Base-by-base conservation (phyloP, 2,797 vertebrate species). In the Acipenser ruthenus region DNA sequence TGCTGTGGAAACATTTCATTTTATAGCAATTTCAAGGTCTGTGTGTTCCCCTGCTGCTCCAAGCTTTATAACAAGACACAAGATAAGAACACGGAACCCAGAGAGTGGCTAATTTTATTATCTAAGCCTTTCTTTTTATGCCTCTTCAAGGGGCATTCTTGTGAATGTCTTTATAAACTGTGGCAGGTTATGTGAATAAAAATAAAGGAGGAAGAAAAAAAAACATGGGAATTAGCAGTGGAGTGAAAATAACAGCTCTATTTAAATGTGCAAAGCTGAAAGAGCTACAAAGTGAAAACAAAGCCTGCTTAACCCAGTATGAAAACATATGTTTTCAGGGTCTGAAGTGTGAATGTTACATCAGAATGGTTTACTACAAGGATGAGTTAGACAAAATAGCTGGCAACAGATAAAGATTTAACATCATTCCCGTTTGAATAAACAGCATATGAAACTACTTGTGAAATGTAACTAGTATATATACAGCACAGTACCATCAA, bases 141-240 rank as follows among this genome's bases (percentile, higher is more conserved):
- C 50, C 50, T 71, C 11, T 23, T 72, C 52, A 12, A 65, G 69
- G 56, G 64, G 66, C 66, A 71, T 49, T 69, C 49, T 50, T 62
- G 65, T 75, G 71, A 67, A 75, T 62, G 65, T 73, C 74, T 82
- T 80, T 73, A 79, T 75, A 79, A 77, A 15, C 37, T 72, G 53
- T 5, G 70, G 68, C 3, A 12, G 64, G 70, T 75, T 75, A 47
- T 60, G 65, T 8, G 63, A 67, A 72, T 70, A 64, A 74, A 74
- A 76, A 50, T 6, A 37, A 4, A 37, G 49, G 11, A 37, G 8
- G 4, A 9, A 15, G 11, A 18, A 11, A 64, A 64, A 64, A 68
- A 18, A 15, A 63, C 50, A 37, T 37, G 73, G 72, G 79, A 77
- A 68, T 52, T 0, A 0, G 11, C 18, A 52, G 49, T 18, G 48